These are phyloP conservation scores for Umimayanthus kanabou DNA, from an alignment of 92 coral and sea anemone genomes.

Conservation along the genomic window DNA sequence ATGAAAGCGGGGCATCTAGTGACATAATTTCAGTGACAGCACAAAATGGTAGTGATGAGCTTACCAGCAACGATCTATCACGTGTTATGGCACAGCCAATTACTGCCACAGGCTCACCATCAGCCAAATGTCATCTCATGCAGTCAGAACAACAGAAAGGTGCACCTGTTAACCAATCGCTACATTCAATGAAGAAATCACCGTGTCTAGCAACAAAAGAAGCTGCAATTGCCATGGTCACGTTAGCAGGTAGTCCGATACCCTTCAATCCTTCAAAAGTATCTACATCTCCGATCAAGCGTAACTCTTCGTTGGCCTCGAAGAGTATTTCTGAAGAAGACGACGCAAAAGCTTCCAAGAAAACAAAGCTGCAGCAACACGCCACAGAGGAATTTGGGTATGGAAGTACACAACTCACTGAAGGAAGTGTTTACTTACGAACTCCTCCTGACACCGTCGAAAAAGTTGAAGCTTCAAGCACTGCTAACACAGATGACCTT, in stretches of 20 bases:
- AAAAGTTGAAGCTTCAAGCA: background rate
- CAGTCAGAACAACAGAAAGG: background rate
- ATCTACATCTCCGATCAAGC: background rate
- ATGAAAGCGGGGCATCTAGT: background rate
- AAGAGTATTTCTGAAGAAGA: background rate
- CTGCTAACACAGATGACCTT: background rate
- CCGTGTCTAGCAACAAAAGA: conserved; percentile 12
- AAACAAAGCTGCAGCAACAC: background rate
- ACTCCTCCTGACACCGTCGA: background rate
- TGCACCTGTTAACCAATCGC: background rate
- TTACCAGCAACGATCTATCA: background rate
- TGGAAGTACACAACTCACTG: background rate
- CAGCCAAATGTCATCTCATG: background rate
- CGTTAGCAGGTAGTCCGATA: conserved; percentile 13
- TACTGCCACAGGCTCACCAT: background rate
- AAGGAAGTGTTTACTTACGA: background rate
- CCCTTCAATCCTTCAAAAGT: background rate
- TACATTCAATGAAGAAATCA: background rate
- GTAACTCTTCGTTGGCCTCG: background rate
- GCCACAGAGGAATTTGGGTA: background rate
- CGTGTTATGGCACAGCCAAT: background rate
- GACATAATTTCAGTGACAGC: background rate
- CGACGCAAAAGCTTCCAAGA: background rate
- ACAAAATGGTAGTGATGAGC: background rate
- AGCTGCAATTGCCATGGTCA: conserved; percentile 39